Evolutionary conservation across 2,888 invertebrate species (phyloP), one percentile per base, ranked within the genome.

Genomic region (Helicoverpa assulta): DNA sequence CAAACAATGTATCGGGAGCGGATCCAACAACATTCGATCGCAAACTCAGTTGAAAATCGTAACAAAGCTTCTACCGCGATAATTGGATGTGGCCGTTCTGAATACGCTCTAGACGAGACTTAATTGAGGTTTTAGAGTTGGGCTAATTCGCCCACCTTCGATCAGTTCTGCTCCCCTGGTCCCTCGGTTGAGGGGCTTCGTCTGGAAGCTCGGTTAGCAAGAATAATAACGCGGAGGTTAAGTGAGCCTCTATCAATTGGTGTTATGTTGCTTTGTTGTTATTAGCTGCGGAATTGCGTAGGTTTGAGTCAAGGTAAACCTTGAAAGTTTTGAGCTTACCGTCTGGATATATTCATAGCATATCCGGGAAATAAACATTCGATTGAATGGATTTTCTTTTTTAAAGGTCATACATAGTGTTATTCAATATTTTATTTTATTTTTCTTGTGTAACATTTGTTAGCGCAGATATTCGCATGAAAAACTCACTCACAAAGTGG

Each of bases 91-190:
- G 95, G 94, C 93, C 93, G 92, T 90, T 90, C 92, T 92, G 93
- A 94, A 94, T 93, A 91, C 93, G 92, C 92, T 92, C 95, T 93
- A 95, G 95, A 94, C 95, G 94, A 94, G 94, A 95, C 94, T 95
- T 95, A 95, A 95, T 95, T 95, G 95, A 95, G 95, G 95, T 95
- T 95, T 95, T 93, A 92, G 94, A 95, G 95, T 93, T 93, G 93
- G 92, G 92, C 95, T 95, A 95, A 95, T 95, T 95, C 94, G 91
- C 93, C 92, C 92, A 94, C 95, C 95, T 95, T 93, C 92, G 93
- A 93, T 93, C 92, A 91, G 91, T 82, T 86, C 87, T 89, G 86
- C 88, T 79, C 88, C 88, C 85, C 83, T 85, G 86, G 85, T 84
- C 87, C 85, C 86, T 85, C 76, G 72, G 85, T 83, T 85, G 88